Percentiles rank a stretch among this genome's conserved stretches.
These are phyloP conservation scores for Drosophila mercatorum DNA, from an alignment of 2,888 invertebrate genomes.

Conservation along the genomic window DNA sequence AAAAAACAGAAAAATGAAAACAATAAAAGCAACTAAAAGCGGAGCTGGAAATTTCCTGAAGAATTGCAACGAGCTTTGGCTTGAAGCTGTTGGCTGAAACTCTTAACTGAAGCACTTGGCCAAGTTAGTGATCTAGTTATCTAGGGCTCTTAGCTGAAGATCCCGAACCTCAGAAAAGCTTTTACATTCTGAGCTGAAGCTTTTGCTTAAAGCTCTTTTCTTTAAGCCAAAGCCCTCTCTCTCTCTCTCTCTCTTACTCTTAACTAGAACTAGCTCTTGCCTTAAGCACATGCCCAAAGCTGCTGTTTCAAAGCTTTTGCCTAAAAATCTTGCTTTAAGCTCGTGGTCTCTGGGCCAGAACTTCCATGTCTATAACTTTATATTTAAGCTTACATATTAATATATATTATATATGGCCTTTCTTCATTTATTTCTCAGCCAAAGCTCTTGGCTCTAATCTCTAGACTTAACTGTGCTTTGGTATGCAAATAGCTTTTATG, in stretches of 20 bases:
- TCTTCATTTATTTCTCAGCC: too few relatives aligned
- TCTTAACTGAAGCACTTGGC: neutral
- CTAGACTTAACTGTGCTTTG: neutral
- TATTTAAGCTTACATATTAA: too few relatives aligned
- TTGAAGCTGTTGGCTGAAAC: neutral
- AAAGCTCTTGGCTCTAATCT: too few relatives aligned
- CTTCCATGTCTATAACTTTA: too few relatives aligned
- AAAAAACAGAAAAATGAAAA: neutral
- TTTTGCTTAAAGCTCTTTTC: neutral
- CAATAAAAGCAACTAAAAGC: neutral
- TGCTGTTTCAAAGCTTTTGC: too few relatives aligned
- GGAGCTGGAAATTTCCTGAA: constrained; percentile 39
- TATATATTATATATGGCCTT: too few relatives aligned
- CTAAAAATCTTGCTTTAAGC: too few relatives aligned
- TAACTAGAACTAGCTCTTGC: too few relatives aligned
- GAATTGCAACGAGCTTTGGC: neutral
- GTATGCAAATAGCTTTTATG: neutral
- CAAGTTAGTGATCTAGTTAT: neutral
- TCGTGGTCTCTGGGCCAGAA: too few relatives aligned
- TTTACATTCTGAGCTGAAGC: neutral
- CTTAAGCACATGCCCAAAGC: too few relatives aligned
- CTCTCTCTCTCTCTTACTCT: too few relatives aligned
- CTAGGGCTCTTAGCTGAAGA: neutral
- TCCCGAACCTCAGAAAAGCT: neutral
- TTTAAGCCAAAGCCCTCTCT: too few relatives aligned